These are phyloP conservation scores for Nycticorax nycticorax DNA, from an alignment of 2,113 vertebrate genomes.

Conservation along the genomic window DNA sequence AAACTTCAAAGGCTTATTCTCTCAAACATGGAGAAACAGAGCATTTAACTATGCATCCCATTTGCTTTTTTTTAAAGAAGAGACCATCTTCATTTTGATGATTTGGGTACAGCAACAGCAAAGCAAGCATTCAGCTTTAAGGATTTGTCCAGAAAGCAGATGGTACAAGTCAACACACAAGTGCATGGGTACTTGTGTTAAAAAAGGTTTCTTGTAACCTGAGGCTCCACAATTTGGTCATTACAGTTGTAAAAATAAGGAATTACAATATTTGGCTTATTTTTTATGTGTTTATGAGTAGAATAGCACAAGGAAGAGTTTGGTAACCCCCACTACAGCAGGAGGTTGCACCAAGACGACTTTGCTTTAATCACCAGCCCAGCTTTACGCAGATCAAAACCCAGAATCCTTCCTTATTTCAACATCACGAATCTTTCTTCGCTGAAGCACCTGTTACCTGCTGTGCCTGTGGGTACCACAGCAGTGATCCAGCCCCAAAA, in stretches of 20 bases:
- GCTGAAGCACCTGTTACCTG: no score
- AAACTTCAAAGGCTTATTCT: background rate
- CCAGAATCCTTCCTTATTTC: no score
- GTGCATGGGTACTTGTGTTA: fast-evolving
- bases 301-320: background rate
- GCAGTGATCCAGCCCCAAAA: no score
- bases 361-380: no score
- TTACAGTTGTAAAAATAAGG: background rate
- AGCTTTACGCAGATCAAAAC: no score
- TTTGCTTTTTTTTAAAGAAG: background rate
- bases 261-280: background rate
- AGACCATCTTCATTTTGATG: background rate
- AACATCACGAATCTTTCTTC: no score
- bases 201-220: background rate
- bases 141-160: background rate
- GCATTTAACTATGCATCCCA: background rate
- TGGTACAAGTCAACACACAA: fast-evolving
- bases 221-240: background rate
- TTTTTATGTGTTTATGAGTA: background rate
- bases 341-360: no score
- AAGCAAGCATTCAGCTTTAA: background rate
- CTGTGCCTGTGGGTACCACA: no score
- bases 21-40: background rate
- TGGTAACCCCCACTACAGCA: no score
- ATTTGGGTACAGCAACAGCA: background rate